Base-by-base conservation (phyloP, 1,140 invertebrate genomes). In the Drosophila prosaltans region DNA sequence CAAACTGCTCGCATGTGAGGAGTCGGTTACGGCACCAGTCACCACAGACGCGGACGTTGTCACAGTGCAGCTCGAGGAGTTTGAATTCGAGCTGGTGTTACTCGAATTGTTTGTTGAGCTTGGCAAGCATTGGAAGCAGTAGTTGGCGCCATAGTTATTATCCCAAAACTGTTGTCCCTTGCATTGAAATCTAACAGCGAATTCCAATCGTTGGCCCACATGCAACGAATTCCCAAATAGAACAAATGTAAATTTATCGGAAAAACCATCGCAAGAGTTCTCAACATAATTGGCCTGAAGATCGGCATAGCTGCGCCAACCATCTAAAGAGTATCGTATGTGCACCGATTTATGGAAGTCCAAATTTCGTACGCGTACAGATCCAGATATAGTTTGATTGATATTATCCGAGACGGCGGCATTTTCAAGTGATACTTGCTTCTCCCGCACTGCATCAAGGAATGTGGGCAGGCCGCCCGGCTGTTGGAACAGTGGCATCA, bases 331-430 rank as follows among this genome's bases (percentile, higher is more conserved):
- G 92, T 98, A 98, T 51, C 98, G 94, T 45, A 98, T 94, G 77
- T 96, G 95, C 10, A 99, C 97, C 26, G 95, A 95, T 93, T 99
- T 99, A 86, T 98, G 95, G 92, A 97, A 99, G 89, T 97, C 96
- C 51, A 99, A 92, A 92, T 99, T 99, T 45, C 97, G 93, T 7
- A 99, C 98, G 28, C 97, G 94, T 2, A 98, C 96, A 0, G 95
- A 95, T 10, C 98, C 98, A 10, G 95, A 95, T n/a, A 99, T 95
- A n/a, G 95, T 96, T 43, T 96, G 94, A 30, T 94, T 94, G 1
- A 95, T 92, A 1, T 94, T 94, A 70, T 97, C 95, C 32, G 95
- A 94, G 2, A 97, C 94, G 8, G 95, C 92, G 1, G 96, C 96
- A 89, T 96, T 98, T 92, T 99, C 98, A 78, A 99, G 92, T 77